These are phyloP conservation scores for Darevskia mixta DNA, from an alignment of 2,797 vertebrate genomes.

Conservation along the genomic window DNA sequence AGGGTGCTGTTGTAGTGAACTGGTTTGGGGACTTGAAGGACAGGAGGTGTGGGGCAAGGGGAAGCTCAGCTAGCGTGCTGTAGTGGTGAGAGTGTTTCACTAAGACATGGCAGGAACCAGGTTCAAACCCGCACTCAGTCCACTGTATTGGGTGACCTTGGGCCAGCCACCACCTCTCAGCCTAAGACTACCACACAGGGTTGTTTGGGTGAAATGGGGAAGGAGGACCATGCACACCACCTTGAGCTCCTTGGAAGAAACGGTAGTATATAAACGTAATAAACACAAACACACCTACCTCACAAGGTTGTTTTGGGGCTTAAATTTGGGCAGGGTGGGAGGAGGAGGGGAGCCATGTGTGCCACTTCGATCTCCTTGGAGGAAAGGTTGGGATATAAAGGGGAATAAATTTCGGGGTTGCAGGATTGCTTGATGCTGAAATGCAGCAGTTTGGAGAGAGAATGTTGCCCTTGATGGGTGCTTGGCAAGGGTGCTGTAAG, in stretches of 20 bases:
- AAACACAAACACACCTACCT: not conserved
- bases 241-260: too few species aligned
- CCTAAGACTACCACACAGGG: too few species aligned
- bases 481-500: not conserved
- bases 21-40: not conserved
- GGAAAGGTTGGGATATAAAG: not conserved
- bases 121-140: too few species aligned
- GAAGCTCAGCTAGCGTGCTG: not conserved
- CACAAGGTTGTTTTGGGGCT: not conserved
- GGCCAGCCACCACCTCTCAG: too few species aligned
- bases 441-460: not conserved
- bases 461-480: not conserved
- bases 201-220: too few species aligned
- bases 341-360: not conserved
- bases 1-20: not conserved
- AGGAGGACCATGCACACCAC: too few species aligned
- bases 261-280: too few species aligned
- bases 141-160: too few species aligned
- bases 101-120: too few species aligned
- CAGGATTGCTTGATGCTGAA: not conserved
- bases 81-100: not conserved
- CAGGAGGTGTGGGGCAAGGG: not conserved
- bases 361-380: not conserved
- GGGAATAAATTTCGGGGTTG: not conserved
- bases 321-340: not conserved